Evolutionary conservation across 2,888 invertebrate species (phyloP).

Genomic region (Sesia bembeciformis): DNA sequence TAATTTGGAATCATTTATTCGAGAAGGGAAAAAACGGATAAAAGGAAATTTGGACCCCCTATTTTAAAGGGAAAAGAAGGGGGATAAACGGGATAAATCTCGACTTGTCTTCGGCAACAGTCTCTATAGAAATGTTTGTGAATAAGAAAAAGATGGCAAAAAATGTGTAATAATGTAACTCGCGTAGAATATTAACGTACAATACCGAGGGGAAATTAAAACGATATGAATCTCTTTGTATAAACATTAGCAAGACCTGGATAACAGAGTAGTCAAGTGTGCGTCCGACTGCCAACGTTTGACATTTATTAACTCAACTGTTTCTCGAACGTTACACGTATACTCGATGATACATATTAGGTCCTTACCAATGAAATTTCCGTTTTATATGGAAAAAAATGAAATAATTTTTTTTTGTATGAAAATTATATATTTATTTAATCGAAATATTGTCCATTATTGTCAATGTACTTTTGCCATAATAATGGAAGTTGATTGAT

Average conservation of each 20-base stretch:
- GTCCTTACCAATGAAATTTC: no score
- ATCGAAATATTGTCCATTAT: no score
- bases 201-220: constrained; percentile 56
- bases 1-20: constrained; percentile 55
- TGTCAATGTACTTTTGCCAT: no score
- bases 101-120: constrained; percentile 35
- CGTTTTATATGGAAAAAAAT: no score
- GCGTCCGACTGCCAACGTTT: background rate
- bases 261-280: background rate
- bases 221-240: constrained; percentile 39
- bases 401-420: no score
- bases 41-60: constrained; percentile 27
- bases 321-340: no score
- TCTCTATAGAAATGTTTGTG: constrained; percentile 30
- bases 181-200: constrained; percentile 51
- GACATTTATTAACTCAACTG: no score
- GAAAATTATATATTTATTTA: no score
- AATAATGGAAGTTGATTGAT: no score
- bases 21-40: constrained; percentile 33
- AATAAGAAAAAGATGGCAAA: constrained; percentile 24
- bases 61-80: constrained; percentile 34
- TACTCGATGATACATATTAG: no score
- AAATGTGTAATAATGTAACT: constrained; percentile 25
- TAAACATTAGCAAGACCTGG: constrained; percentile 16
- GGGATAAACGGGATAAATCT: constrained; percentile 48